Percentiles rank a stretch among this genome's conserved stretches.
phyloP scores from a whole-genome alignment of 2,888 invertebrate species.

The Polymixis flavicincta region DNA sequence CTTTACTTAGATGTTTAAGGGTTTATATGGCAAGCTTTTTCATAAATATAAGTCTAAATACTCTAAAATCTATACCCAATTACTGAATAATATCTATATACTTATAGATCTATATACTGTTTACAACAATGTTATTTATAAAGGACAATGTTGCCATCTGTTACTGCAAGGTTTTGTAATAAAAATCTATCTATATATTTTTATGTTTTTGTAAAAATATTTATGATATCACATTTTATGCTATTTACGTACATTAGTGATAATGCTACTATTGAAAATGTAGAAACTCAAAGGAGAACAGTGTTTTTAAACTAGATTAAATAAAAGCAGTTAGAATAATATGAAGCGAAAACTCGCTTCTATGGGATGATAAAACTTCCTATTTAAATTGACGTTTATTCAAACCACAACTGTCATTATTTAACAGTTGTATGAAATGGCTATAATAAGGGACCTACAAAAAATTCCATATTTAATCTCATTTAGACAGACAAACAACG shows the following conservation, averaged over 20 bases:
- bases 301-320: neutral
- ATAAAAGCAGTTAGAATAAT: too few relatives aligned
- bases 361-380: neutral
- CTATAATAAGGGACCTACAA: neutral
- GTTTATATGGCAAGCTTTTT: neutral
- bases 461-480: neutral
- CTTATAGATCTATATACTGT: neutral
- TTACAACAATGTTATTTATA: neutral
- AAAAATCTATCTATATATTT: neutral
- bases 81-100: neutral
- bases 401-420: neutral
- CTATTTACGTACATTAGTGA: neutral
- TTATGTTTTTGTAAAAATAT: neutral
- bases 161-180: neutral
- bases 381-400: neutral
- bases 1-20: neutral
- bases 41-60: neutral
- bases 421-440: neutral
- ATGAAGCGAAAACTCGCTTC: neutral
- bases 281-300: neutral
- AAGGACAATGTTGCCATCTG: neutral
- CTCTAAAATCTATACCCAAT: neutral
- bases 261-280: too few relatives aligned
- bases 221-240: conserved; percentile 6
- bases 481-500: neutral